Conservation (phyloP, 92 coral and sea anemone genomes). For the Phenganax stokvisi region DNA sequence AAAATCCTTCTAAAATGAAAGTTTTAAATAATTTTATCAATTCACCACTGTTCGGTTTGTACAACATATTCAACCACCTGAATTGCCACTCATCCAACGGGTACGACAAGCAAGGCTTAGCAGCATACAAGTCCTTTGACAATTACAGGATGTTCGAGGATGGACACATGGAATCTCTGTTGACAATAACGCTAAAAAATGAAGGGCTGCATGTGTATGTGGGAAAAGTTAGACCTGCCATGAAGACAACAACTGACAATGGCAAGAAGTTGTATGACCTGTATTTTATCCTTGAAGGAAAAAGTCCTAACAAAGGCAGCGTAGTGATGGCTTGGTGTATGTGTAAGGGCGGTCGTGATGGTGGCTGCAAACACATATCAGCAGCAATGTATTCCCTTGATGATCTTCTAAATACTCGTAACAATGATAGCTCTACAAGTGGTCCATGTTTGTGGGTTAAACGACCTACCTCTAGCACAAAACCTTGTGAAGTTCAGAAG, state of each 20-base stretch:
- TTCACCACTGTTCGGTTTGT: constrained; percentile 55
- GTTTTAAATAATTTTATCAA: background rate
- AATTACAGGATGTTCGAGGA: constrained; percentile 50
- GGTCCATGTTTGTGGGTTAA: constrained; percentile 57
- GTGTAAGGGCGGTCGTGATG: constrained; percentile 61
- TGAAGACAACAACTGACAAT: constrained; percentile 23
- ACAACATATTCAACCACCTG: constrained; percentile 51
- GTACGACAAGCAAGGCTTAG: constrained; percentile 55
- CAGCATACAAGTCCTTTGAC: constrained; percentile 58
- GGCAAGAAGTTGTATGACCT: constrained; percentile 32
- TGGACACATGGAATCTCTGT: constrained; percentile 53
- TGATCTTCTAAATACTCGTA: constrained; percentile 53
- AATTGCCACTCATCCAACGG: constrained; percentile 48
- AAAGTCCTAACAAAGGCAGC: constrained; percentile 41
- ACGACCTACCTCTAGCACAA: constrained; percentile 45
- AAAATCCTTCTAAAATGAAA: too few relatives aligned
- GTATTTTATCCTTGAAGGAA: constrained; percentile 46
- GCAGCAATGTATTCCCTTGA: constrained; percentile 63
- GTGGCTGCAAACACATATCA: constrained; percentile 62
- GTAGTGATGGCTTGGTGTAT: constrained; percentile 47
- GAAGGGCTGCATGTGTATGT: constrained; percentile 21
- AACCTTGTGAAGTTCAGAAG: constrained; percentile 48
- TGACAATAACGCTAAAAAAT: constrained; percentile 21
- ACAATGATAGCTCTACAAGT: constrained; percentile 58
- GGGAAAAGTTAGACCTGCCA: background rate